Evolutionary conservation across 2,797 vertebrate species (phyloP), one percentile per base, ranked within the genome.

Genomic region (Lagocephalus sceleratus): DNA sequence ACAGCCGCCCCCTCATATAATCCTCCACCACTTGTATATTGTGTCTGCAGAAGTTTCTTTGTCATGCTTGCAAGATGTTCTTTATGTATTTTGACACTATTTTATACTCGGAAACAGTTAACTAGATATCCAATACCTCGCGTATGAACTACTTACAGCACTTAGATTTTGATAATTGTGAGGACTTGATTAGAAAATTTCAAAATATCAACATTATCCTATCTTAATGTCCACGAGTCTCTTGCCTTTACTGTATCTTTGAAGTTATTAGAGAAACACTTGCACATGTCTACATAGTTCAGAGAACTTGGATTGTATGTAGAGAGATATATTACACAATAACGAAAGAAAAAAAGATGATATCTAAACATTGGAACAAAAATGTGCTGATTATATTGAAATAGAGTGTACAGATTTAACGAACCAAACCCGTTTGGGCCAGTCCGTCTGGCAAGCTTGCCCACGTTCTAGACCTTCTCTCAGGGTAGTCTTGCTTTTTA

Each of bases 381-480:
- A 90, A 85, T 82, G 86, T 91, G 86, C 88, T 88, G 87, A 89
- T 85, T 89, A 88, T 90, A 91, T 89, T 90, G 85, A 91, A 87
- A 89, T 85, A 88, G 84, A 91, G 85, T 91, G 89, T 91, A 91
- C 88, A 92, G 89, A 90, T 91, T 89, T 91, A 92, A 90, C 90
- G 79, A 90, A 91, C 84, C 86, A 89, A 90, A 88, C 90, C 84
- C 86, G 84, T 84, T 78, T 70, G 78, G 88, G 88, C 88, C 88
- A 89, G 87, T 84, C 73, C 73, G 78, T 91, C 87, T 90, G 89
- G 85, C 83, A 87, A 86, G 90, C 90, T 90, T 85, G 88, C 89
- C 90, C 91, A 86, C 67, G 38, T 90, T 89, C 85, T 91, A 90
- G 89, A 90, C 78, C 85, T 92, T 91, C 85, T 91, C 90, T 92